These are phyloP conservation scores for Acrocephalus scirpaceus DNA, from an alignment of 2,797 vertebrate species.

Conservation along the genomic window DNA sequence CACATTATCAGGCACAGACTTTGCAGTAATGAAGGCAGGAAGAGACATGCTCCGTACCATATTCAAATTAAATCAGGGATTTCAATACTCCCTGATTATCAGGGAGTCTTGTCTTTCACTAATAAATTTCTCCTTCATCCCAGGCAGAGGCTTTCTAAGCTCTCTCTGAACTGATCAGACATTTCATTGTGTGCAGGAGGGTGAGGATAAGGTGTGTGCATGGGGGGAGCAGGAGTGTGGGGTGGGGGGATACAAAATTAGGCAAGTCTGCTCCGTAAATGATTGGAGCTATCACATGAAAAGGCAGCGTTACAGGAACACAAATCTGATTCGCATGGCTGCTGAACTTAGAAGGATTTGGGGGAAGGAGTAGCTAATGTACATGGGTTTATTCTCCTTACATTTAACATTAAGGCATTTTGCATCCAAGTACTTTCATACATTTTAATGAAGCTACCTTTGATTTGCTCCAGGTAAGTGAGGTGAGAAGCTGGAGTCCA, in stretches of 20 bases:
- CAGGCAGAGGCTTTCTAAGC: conserved; percentile 51
- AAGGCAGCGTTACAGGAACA: conserved; percentile 22
- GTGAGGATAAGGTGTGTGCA: conserved; percentile 6
- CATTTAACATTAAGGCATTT: conserved; percentile 20
- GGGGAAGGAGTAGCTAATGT: conserved; percentile 10
- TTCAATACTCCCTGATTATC: conserved; percentile 80
- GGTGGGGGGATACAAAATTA: neutral
- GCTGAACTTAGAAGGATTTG: conserved; percentile 35
- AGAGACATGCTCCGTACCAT: conserved; percentile 68
- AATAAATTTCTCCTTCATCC: conserved; percentile 78
- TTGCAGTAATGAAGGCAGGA: conserved; percentile 75
- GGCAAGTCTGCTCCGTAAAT: conserved; percentile 24
- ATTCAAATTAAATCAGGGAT: conserved; percentile 83
- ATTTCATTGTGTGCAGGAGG: conserved; percentile 57
- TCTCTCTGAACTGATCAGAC: conserved; percentile 57
- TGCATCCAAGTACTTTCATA: conserved; percentile 19
- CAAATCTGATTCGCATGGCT: neutral
- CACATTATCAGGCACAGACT: conserved; percentile 71
- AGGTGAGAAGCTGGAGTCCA: neutral
- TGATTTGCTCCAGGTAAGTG: conserved; percentile 7
- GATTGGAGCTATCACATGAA: neutral
- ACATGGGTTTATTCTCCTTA: conserved; percentile 6
- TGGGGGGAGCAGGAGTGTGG: neutral
- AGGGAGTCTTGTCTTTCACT: conserved; percentile 78
- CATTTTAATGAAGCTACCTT: conserved; percentile 16